A percentile compares a stretch with the other conserved stretches of the same genome.
These are phyloP conservation scores for Otis tarda DNA, from an alignment of 2,113 vertebrate genomes.

Conservation along the genomic window DNA sequence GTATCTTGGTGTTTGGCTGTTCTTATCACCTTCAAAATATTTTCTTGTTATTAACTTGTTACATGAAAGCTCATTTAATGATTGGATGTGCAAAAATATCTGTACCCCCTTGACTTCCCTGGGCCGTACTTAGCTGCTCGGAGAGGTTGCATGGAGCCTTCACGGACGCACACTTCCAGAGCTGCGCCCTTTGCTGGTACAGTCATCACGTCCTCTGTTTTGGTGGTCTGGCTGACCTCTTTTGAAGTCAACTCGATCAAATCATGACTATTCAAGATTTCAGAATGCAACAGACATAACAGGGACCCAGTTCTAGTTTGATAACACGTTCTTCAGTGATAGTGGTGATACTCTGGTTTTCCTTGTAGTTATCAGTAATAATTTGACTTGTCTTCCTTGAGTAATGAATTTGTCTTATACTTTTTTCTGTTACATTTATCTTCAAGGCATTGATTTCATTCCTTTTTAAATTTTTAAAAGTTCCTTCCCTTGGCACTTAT, in stretches of 20 bases:
- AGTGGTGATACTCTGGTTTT: not conserved
- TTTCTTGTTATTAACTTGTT: not conserved
- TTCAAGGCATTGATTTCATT: constrained; percentile 25
- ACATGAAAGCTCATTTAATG: not conserved
- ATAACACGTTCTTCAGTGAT: constrained; percentile 16
- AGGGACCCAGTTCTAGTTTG: not conserved
- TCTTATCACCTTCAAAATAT: not conserved
- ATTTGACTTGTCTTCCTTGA: constrained; percentile 35
- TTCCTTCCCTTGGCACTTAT: not conserved
- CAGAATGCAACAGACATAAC: not conserved
- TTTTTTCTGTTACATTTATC: constrained; percentile 26
- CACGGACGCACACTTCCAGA: not conserved
- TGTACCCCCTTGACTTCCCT: not conserved
- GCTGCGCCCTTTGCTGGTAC: not conserved
- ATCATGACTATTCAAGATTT: not conserved
- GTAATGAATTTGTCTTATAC: constrained; percentile 36
- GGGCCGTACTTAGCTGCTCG: not conserved
- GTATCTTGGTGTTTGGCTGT: not conserved
- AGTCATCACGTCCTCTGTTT: not conserved
- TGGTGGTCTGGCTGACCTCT: not conserved
- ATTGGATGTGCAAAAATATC: not conserved
- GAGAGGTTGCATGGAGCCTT: not conserved
- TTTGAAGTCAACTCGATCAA: constrained; percentile 13
- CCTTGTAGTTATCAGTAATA: constrained; percentile 2
- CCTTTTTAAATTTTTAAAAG: constrained; percentile 5